Percentiles rank a stretch among this genome's conserved stretches.
Conservation (phyloP, 2,888 invertebrate genomes). For the Ischnus inquisitorius region DNA sequence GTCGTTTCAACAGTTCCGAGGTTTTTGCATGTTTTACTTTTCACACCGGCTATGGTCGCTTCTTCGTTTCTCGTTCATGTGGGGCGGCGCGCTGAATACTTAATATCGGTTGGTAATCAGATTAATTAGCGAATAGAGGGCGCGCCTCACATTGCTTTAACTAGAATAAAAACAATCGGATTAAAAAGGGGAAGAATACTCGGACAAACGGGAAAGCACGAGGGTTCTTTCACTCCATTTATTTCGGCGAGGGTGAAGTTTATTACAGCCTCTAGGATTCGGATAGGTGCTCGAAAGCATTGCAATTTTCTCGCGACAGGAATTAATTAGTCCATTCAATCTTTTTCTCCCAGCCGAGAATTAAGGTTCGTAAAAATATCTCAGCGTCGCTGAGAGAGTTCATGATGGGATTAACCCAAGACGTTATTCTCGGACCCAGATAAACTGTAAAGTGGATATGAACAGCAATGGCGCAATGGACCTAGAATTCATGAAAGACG, state of each 20-base stretch:
- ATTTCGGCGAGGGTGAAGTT: not conserved
- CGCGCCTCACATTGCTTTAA: not conserved
- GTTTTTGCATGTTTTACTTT: not conserved
- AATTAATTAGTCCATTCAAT: not conserved
- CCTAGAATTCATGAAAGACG: too few relatives aligned
- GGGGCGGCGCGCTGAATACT: not conserved
- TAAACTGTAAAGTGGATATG: too few relatives aligned
- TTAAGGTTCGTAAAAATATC: not conserved
- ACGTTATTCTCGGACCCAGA: too few relatives aligned
- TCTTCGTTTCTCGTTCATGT: not conserved
- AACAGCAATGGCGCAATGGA: too few relatives aligned
- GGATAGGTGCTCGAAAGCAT: not conserved
- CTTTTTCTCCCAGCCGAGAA: not conserved
- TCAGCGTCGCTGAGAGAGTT: not conserved
- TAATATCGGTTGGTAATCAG: constrained; percentile 13
- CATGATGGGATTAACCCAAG: too few relatives aligned
- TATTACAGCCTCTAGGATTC: not conserved
- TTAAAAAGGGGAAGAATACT: not conserved
- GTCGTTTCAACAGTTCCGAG: not conserved
- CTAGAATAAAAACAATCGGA: constrained; percentile 1
- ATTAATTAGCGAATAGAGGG: constrained; percentile 7
- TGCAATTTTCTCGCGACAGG: not conserved
- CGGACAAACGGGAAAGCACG: not conserved
- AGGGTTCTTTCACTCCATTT: not conserved
- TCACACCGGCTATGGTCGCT: too few relatives aligned